These are phyloP conservation scores for Microchirus variegatus DNA, from an alignment of 2,797 vertebrate species.

Conservation along the genomic window DNA sequence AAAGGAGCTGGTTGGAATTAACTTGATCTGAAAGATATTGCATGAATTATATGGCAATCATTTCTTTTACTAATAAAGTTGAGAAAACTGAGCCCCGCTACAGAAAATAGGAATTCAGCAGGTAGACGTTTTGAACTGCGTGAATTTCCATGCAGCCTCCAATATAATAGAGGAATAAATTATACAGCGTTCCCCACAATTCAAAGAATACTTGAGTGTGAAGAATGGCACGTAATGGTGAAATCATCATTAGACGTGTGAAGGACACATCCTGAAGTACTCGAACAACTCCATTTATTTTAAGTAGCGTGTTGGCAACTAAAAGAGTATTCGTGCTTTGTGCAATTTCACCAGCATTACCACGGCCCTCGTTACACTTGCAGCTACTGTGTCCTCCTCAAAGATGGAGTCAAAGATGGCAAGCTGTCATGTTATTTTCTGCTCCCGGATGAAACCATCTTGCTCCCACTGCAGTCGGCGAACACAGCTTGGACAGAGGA, in stretches of 20 bases:
- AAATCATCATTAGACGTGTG: slow-evolving; percentile 33
- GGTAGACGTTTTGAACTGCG: slow-evolving; percentile 23
- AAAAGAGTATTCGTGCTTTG: slow-evolving; percentile 5
- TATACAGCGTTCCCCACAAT: slow-evolving; percentile 19
- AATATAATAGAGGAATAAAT: slow-evolving; percentile 31
- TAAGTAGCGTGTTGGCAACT: slow-evolving; percentile 19
- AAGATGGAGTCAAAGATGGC: slow-evolving; percentile 42
- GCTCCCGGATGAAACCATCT: slow-evolving; percentile 58
- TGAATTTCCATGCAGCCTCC: no score
- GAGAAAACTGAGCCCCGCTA: slow-evolving; percentile 12
- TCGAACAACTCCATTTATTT: slow-evolving; percentile 12
- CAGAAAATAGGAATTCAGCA: slow-evolving; percentile 23
- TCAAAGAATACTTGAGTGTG: slow-evolving; percentile 30
- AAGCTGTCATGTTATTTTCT: slow-evolving; percentile 46
- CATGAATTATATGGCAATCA: slow-evolving; percentile 40
- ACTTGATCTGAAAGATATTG: slow-evolving; percentile 40
- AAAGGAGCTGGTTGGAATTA: slow-evolving; percentile 57
- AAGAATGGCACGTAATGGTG: slow-evolving; percentile 10
- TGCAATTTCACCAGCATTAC: neutral
- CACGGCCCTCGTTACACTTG: slow-evolving; percentile 2
- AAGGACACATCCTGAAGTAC: slow-evolving; percentile 31
- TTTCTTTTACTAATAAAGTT: slow-evolving; percentile 14
- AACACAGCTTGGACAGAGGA: slow-evolving; percentile 47
- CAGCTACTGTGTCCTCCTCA: slow-evolving; percentile 20
- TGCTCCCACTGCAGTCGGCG: slow-evolving; percentile 57